Conservation (phyloP, 2,113 vertebrate species). For the Cromileptes altivelis region DNA sequence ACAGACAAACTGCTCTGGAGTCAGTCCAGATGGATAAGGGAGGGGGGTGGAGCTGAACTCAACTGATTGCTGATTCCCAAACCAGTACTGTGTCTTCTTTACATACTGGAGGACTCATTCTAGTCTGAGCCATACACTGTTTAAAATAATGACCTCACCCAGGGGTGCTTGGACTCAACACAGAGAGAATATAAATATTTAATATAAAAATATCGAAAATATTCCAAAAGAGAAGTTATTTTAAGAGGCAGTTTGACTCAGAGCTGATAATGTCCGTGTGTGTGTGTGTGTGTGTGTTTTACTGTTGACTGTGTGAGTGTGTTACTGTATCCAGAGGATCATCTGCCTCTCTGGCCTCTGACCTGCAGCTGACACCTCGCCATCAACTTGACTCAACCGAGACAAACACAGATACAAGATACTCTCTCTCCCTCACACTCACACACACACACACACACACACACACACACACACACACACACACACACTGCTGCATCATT, state of each 20-base stretch:
- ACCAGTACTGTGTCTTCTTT: neutral
- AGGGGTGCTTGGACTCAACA: too few species aligned
- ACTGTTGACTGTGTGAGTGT: neutral
- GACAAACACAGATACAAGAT: neutral
- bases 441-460: neutral
- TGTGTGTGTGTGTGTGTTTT: neutral
- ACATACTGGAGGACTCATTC: neutral
- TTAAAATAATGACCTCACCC: too few species aligned
- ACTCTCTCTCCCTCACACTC: neutral
- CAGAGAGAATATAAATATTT: neutral
- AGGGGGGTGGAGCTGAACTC: too few species aligned
- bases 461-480: neutral
- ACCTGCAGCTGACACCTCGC: constrained; percentile 15
- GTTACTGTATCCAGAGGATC: constrained; percentile 18
- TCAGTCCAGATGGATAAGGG: constrained; percentile 17
- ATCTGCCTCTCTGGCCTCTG: constrained; percentile 13
- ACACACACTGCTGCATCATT: constrained; percentile 4
- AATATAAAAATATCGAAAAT: neutral
- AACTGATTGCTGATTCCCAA: neutral
- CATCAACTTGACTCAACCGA: neutral
- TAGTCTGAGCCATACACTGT: neutral
- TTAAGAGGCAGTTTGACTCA: neutral
- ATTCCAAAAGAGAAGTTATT: neutral
- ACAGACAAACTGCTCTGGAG: constrained; percentile 52
- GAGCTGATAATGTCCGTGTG: neutral